Conservation (phyloP, 2,888 invertebrate genomes). For the Zelleria hepariella region DNA sequence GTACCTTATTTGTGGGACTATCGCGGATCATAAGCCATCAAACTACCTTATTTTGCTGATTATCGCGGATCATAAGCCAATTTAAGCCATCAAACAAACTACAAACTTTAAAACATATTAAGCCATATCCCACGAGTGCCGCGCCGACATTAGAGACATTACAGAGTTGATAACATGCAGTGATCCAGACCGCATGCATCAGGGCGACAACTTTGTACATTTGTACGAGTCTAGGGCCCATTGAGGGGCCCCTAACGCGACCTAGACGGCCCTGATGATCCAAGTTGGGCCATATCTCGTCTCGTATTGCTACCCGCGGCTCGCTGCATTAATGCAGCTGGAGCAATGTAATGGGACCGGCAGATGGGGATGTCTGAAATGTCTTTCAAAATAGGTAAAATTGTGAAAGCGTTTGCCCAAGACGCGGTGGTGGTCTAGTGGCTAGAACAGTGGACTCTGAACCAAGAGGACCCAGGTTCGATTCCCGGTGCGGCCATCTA, state of each 20-base stretch:
- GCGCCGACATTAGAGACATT: not conserved
- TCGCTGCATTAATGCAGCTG: constrained; percentile 13
- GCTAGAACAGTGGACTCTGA: too few species aligned
- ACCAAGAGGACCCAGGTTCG: too few species aligned
- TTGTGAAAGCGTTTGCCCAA: too few species aligned
- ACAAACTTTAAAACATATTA: not conserved
- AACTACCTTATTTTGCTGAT: too few species aligned
- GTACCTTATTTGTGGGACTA: too few species aligned
- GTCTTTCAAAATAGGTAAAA: not conserved
- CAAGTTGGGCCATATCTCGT: constrained; percentile 51
- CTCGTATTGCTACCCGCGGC: not conserved
- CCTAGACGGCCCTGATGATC: constrained; percentile 37
- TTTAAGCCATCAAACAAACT: too few species aligned
- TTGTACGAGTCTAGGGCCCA: constrained; percentile 20
- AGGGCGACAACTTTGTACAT: constrained; percentile 17
- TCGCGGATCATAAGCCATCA: too few species aligned
- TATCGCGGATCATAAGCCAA: too few species aligned
- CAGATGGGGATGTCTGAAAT: not conserved
- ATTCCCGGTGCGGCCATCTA: too few species aligned
- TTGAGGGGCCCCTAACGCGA: constrained; percentile 28
- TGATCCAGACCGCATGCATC: not conserved
- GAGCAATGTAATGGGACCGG: not conserved
- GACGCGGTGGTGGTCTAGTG: too few species aligned
- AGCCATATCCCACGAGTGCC: not conserved
- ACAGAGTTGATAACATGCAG: not conserved